Conservation (phyloP, 1,140 invertebrate species). For the Cataglyphis hispanica region DNA sequence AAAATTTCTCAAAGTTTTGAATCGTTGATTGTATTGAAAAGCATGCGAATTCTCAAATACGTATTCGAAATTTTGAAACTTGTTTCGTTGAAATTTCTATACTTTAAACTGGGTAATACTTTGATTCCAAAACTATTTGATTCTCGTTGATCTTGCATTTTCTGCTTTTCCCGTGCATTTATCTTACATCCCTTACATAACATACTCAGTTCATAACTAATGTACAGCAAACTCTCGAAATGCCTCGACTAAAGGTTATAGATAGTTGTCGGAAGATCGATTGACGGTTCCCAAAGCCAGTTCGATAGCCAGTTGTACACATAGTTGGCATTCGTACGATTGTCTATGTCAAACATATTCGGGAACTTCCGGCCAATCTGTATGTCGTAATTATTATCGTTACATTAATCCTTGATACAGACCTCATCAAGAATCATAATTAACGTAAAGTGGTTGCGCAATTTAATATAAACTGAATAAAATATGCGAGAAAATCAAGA, state of each 20-base stretch:
- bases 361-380: conserved; percentile 41
- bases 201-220: conserved; percentile 35
- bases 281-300: conserved; percentile 53
- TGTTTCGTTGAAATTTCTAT: neutral
- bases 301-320: conserved; percentile 41
- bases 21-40: neutral
- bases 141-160: conserved; percentile 8
- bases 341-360: conserved; percentile 52
- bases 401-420: neutral
- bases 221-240: conserved; percentile 38
- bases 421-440: conserved; percentile 24
- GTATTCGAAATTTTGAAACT: neutral
- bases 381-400: conserved; percentile 37
- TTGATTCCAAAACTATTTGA: neutral
- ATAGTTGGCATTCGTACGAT: conserved; percentile 30
- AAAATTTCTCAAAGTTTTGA: neutral
- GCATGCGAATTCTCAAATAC: neutral
- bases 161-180: conserved; percentile 2
- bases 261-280: conserved; percentile 58
- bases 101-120: neutral
- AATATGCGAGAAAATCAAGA: neutral
- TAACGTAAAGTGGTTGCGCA: neutral
- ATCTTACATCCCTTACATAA: conserved; percentile 44
- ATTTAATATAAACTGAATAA: neutral
- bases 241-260: conserved; percentile 65